These are phyloP conservation scores for Tetragonula carbonaria DNA, from an alignment of 2,888 invertebrate species.

Conservation along the genomic window DNA sequence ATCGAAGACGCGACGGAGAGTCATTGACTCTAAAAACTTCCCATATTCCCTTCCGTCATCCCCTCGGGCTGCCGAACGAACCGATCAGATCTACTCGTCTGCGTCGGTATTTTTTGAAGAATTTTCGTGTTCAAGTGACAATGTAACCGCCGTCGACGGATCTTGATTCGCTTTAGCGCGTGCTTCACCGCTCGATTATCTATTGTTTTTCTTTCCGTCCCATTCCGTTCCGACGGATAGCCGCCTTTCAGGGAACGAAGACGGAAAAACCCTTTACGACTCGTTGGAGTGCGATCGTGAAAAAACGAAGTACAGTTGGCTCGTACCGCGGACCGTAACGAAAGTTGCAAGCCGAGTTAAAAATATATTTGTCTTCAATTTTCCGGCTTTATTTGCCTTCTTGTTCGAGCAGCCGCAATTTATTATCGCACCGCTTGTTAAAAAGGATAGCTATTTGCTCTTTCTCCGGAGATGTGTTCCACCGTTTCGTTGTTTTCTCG, in stretches of 20 bases:
- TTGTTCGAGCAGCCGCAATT: conserved; percentile 12
- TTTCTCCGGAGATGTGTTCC: neutral
- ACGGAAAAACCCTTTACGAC: conserved; percentile 18
- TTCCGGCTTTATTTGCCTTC: conserved; percentile 27
- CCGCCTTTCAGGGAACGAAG: conserved; percentile 5
- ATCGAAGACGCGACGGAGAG: conserved; percentile 65
- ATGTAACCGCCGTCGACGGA: conserved; percentile 26
- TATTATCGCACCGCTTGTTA: conserved; percentile 35
- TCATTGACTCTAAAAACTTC: conserved; percentile 75
- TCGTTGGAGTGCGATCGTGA: conserved; percentile 27
- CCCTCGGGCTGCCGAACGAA: conserved; percentile 68
- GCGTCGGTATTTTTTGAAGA: conserved; percentile 39
- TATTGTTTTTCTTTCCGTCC: neutral
- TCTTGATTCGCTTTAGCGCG: conserved; percentile 6
- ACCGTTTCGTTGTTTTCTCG: neutral
- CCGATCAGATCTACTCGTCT: conserved; percentile 70
- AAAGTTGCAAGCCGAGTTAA: conserved; percentile 43
- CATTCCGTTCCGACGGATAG: neutral
- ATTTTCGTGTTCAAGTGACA: conserved; percentile 28
- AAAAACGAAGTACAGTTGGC: neutral
- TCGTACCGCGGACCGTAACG: conserved; percentile 6
- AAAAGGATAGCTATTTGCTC: conserved; percentile 35
- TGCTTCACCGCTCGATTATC: conserved; percentile 53
- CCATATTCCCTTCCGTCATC: conserved; percentile 66
- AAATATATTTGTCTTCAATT: conserved; percentile 56